Conservation (phyloP, 2,113 vertebrate genomes). For the Antechinus flavipes region DNA sequence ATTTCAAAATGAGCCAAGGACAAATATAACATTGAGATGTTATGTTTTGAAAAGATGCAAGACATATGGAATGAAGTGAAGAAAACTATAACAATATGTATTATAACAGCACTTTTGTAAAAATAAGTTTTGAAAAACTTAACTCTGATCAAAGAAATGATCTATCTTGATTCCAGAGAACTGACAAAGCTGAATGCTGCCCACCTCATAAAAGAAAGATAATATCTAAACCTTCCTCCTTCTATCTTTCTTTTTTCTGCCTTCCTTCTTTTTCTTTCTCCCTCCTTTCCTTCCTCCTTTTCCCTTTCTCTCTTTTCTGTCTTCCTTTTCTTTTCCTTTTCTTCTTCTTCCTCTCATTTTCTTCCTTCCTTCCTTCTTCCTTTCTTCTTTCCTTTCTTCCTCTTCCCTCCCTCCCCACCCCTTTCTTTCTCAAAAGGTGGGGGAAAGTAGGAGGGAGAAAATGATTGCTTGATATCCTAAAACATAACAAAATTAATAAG, state of each 20-base stretch:
- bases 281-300: not conserved
- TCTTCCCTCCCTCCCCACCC: not conserved
- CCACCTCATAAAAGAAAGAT: not conserved
- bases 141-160: not conserved
- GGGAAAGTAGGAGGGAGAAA: not conserved
- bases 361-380: too few relatives aligned
- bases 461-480: not conserved
- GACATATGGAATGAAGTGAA: not conserved
- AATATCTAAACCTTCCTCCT: not conserved
- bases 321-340: too few relatives aligned
- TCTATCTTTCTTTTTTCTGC: not conserved
- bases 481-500: not conserved
- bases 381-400: too few relatives aligned
- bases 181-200: not conserved
- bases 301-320: too few relatives aligned
- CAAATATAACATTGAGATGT: not conserved
- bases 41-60: not conserved
- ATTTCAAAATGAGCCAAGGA: not conserved
- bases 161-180: not conserved
- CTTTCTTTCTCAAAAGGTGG: not conserved
- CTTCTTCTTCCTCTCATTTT: too few relatives aligned
- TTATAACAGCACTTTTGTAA: not conserved
- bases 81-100: not conserved
- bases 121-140: not conserved
- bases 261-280: not conserved